Evolutionary conservation across 1,140 invertebrate genomes (phyloP), one percentile per base, ranked within the genome.

Genomic region (Heliconius eleuchia): DNA sequence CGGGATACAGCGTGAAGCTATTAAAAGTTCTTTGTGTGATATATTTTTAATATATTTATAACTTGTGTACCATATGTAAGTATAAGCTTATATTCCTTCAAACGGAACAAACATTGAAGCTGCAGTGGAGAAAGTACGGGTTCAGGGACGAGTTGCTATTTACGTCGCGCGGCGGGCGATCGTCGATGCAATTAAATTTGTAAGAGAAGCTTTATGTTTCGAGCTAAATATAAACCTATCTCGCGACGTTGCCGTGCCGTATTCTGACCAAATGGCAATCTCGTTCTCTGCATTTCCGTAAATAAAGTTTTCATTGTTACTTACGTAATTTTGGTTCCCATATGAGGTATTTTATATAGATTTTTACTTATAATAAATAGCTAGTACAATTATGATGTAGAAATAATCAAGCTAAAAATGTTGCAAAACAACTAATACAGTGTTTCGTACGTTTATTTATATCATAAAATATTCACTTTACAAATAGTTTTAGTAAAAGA

Each of bases 111-210:
- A 27, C 60, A 66, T 66, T 16, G 60, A 66, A 27, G 73, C 37
- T 80, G 79, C 72, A 73, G 60, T 50, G 83, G 91, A 93, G 91
- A 92, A 93, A 92, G 93, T 93, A 91, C 88, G 87, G 92, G 92
- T 94, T 94, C 93, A 94, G 88, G 93, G 92, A 87, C 93, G 89
- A 83, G 81, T 79, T 80, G 90, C 88, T 94, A 94, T 94, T 93
- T 93, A 84, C 87, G 91, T 88, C 88, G 84, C 91, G 85, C 85
- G 88, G 90, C 91, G 87, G 90, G 87, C 93, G 92, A 94, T 92
- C 89, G 89, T 83, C 90, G 89, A 90, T 93, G 93, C 93, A 93
- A 94, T 93, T 93, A 93, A 92, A 93, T 90, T 90, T 90, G 91
- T 91, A 92, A 92, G 86, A 89, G 87, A 87, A 91, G 89, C 88